phyloP scores from a whole-genome alignment of 2,113 vertebrate genomes.

The Phasianus colchicus region DNA sequence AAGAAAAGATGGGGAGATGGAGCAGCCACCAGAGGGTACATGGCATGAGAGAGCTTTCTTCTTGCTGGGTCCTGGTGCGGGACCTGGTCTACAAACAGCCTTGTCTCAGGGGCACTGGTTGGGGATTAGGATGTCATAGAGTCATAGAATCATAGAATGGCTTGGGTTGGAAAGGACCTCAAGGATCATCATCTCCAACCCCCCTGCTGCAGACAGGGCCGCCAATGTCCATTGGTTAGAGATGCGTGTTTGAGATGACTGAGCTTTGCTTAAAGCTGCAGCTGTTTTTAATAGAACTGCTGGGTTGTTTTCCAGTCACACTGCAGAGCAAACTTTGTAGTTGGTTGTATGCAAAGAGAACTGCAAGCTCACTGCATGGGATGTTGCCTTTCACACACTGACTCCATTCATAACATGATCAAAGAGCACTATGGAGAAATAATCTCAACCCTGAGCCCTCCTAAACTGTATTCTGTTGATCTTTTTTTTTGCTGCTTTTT shows the following conservation, averaged over 20 bases:
- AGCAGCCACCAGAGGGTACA: rapidly evolving
- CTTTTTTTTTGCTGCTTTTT: neutral
- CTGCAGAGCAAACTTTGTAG: neutral
- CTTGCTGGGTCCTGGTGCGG: rapidly evolving
- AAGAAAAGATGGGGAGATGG: neutral
- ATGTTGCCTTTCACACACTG: neutral
- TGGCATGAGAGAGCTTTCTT: neutral
- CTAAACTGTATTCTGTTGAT: neutral
- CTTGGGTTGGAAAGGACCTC: no score
- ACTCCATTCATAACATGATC: neutral
- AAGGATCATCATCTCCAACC: no score
- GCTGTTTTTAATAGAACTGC: neutral
- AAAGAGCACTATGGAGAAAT: neutral
- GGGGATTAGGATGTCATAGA: neutral
- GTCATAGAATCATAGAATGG: no score
- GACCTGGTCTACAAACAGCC: neutral
- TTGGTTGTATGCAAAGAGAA: neutral
- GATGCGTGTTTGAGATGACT: rapidly evolving
- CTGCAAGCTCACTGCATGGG: neutral
- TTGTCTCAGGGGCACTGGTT: neutral
- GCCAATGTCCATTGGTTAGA: neutral
- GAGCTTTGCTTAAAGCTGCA: neutral
- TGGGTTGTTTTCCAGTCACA: neutral
- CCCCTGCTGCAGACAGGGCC: no score
- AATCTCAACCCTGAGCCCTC: neutral